Base-by-base conservation (phyloP, 2,797 vertebrate genomes). In the Bradypodion pumilum region DNA sequence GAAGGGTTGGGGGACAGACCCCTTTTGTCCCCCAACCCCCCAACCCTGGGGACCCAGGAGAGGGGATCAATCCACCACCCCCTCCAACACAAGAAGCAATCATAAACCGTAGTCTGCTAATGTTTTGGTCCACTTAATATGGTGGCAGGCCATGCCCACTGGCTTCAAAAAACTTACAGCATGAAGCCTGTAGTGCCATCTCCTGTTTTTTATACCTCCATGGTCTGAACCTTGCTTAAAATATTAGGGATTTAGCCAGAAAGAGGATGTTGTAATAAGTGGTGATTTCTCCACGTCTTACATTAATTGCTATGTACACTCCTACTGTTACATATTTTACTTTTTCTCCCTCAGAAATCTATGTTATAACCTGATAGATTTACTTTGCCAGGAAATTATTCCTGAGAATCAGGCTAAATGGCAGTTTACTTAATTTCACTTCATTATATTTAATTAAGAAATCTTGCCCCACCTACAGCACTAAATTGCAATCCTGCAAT, bases 311-410 rank as follows among this genome's bases (percentile, higher is more conserved):
- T 72, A 19, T 10, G 7, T 70, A 29, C 23, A 0, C 63, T 0
- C 0, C 40, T 60, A 69, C 27, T 21, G 32, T 37, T 0, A 0
- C 9, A 5, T 62, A 68, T 79, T 90, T 83, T 73, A 74, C 7
- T 32, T 6, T 23, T 85, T 2, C 56, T 29, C 15, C 19, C 69
- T 40, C 49, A 37, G 78, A 78, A 86, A 49, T 52, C 59, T 0
- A 1, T 0, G 0, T 65, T 42, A 5, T 32, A 60, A 78, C 56
- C n/a, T 89, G 74, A 82, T 81, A 81, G 72, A 78, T 74, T 77
- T 80, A 76, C 79, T 56, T 84, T 32, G 78, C 72, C 77, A 80
- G 83, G 78, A 85, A 75, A 49, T 21, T 44, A 1, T 63, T 40
- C 35, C 78, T 73, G 1, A 1, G 63, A 84, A 29, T 49, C 40